Conservation (phyloP, 2,113 vertebrate species). For the Triplophysa siluroides region DNA sequence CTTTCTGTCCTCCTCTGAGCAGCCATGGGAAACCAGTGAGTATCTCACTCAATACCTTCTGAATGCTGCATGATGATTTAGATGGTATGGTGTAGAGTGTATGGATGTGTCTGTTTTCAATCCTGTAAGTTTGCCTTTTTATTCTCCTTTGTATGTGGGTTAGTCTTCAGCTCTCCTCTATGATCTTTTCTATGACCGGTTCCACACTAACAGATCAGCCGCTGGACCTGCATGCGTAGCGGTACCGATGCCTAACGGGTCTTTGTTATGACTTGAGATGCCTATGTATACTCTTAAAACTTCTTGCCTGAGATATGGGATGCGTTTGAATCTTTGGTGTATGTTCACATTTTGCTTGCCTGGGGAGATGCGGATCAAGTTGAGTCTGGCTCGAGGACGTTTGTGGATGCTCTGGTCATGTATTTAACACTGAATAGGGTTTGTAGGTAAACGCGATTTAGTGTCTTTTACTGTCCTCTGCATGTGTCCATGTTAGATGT, state of each 20-base stretch:
- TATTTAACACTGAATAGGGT: not conserved
- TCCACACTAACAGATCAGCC: not conserved
- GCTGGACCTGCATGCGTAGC: slow-evolving; percentile 46
- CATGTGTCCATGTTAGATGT: slow-evolving; percentile 32
- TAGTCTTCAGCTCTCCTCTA: not conserved
- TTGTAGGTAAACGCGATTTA: not conserved
- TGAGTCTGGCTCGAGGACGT: slow-evolving; percentile 9
- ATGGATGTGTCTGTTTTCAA: slow-evolving; percentile 30
- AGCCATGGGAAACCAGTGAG: slow-evolving; percentile 85
- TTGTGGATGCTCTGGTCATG: not conserved
- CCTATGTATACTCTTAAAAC: slow-evolving; percentile 14
- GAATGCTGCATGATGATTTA: slow-evolving; percentile 74
- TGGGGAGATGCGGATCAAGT: not conserved
- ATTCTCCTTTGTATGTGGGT: slow-evolving; percentile 17
- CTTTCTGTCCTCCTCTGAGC: slow-evolving; percentile 73
- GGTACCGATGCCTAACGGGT: slow-evolving; percentile 4
- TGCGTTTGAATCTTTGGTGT: slow-evolving; percentile 33
- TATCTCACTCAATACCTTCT: slow-evolving; percentile 61
- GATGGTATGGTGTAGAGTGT: slow-evolving; percentile 17
- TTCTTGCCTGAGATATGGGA: slow-evolving; percentile 32
- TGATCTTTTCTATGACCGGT: not conserved
- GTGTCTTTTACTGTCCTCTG: slow-evolving; percentile 18
- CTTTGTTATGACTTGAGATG: not conserved
- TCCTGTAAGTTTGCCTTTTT: slow-evolving; percentile 25
- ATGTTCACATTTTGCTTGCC: slow-evolving; percentile 14